Conservation (phyloP, 1,140 invertebrate genomes). For the Ips nitidus region DNA sequence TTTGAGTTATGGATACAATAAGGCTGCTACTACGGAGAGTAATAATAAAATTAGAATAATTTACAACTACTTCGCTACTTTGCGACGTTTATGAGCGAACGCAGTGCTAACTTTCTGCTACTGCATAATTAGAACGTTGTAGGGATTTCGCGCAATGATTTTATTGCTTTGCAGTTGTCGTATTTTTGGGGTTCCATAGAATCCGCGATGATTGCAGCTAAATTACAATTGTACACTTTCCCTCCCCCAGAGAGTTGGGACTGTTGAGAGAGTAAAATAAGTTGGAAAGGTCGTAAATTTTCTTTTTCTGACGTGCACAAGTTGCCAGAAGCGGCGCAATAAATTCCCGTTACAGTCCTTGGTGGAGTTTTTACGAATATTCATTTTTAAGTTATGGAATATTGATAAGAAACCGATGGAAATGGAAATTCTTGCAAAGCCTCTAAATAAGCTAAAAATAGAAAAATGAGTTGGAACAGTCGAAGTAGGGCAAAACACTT, state of each 20-base stretch:
- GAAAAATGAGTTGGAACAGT: no score
- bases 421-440: neutral
- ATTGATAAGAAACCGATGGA: constrained; percentile 38
- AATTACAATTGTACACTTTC: constrained; percentile 28
- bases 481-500: no score
- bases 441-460: no score
- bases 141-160: no score
- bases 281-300: constrained; percentile 40
- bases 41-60: constrained; percentile 12
- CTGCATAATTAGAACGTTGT: neutral
- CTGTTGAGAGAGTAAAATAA: constrained; percentile 11
- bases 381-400: constrained; percentile 41
- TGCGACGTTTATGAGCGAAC: constrained; percentile 5
- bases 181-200: no score
- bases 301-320: constrained; percentile 42
- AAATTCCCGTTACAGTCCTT: constrained; percentile 41
- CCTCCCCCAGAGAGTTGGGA: constrained; percentile 22
- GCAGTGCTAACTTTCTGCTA: neutral
- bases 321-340: constrained; percentile 41
- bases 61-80: neutral
- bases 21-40: neutral
- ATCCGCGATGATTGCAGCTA: constrained; percentile 7
- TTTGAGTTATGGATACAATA: constrained; percentile 11
- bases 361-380: constrained; percentile 39
- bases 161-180: no score